These are phyloP conservation scores for Chaetorhynchus papuensis DNA, from an alignment of 2,113 vertebrate genomes.

Conservation along the genomic window DNA sequence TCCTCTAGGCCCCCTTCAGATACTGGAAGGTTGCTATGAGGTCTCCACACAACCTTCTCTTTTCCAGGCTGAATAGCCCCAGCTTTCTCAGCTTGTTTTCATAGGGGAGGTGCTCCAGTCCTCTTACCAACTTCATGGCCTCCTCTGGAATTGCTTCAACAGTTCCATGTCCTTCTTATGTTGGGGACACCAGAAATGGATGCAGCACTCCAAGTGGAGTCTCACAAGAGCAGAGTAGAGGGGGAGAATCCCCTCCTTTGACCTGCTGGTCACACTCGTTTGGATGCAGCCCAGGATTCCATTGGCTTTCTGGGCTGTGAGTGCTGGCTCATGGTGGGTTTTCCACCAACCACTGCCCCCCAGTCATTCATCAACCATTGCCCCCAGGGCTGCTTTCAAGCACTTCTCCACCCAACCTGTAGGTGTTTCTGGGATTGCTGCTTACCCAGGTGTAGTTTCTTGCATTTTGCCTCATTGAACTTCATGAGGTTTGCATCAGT, in stretches of 20 bases:
- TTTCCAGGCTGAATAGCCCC: not conserved
- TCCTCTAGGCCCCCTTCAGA: not conserved
- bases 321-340: not conserved
- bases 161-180: not conserved
- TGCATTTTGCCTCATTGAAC: not conserved
- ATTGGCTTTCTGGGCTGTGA: not conserved
- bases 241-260: not conserved
- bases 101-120: not conserved
- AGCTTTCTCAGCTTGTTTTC: not conserved
- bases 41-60: not conserved
- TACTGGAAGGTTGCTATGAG: not conserved
- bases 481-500: not conserved
- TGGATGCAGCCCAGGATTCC: not conserved
- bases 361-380: no score
- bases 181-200: not conserved
- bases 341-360: not conserved
- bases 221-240: not conserved
- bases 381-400: not conserved
- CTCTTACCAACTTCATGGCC: not conserved
- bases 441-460: not conserved
- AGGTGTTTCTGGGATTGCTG: not conserved
- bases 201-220: not conserved
- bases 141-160: not conserved
- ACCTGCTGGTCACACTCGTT: rapidly evolving
- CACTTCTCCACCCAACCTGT: not conserved